Base-by-base conservation (phyloP, 64 coral and sea anemone species). In the Montipora efflorescens region DNA sequence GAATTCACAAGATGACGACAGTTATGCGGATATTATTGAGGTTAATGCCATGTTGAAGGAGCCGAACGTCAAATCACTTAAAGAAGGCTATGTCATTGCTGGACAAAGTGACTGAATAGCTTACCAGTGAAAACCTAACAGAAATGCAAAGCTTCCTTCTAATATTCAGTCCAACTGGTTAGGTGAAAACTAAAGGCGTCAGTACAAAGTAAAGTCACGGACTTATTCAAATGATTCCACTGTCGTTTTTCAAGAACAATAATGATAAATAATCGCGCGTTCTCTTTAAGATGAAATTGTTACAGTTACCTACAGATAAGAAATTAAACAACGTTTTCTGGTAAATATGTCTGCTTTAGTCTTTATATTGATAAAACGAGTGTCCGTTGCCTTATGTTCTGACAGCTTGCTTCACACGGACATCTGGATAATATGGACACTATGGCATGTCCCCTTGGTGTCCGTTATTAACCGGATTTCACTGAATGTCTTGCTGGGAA, bases 401-500 rank as follows among this genome's bases (percentile, higher is more conserved):
- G 76, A 20, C 15, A 78, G 76, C 76, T 12, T 4, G 76, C 46
- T 78, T 78, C 0, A 78, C 49, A 78, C 45, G 76, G 76, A 51
- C 46, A 49, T 46, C 45, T 14, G 76, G 76, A 78, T 78, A 49
- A 48, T 51, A 78, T 46, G 47, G 76, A 78, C 47, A 78, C 76
- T 78, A 78, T 49, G 76, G 46, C 2, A 50, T 78, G 46, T 50
- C 76, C 47, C 74, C 74, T 76, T 76, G 74, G 74, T 76, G 74
- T 76, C 74, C 74, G 25, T 78, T 36, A 78, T 78, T 49, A 78
- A 49, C 76, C 76, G 64, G 64, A 3, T 68, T 68, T 11, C 3
- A 57, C 53, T 57, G 53, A 57, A 57, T 57, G 11, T 57, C 11
- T 36, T 36, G 36, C 36, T 2, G 36, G 36, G 36, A 36, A 36